Evolutionary conservation across 2,797 vertebrate genomes (phyloP).

Genomic region (Argyrosomus regius): DNA sequence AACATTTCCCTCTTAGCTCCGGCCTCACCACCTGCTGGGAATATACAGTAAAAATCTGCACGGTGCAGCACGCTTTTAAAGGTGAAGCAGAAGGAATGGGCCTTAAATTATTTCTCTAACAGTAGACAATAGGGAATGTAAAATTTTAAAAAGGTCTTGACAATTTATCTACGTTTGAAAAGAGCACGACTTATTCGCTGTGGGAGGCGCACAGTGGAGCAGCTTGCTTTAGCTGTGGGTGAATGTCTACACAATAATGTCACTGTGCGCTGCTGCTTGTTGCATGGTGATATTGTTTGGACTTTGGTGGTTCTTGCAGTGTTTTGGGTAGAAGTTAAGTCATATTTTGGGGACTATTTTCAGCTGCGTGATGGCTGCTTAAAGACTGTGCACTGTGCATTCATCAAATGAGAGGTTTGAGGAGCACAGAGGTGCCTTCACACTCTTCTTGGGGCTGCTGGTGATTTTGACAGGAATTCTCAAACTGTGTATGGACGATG

Average conservation of each 20-base stretch:
- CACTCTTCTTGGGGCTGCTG: not conserved
- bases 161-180: constrained; percentile 41
- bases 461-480: not conserved
- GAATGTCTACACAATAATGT: constrained; percentile 14
- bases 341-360: constrained; percentile 32
- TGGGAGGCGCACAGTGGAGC: constrained; percentile 12
- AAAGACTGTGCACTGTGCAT: constrained; percentile 12
- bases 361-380: constrained; percentile 16
- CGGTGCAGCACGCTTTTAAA: constrained; percentile 39
- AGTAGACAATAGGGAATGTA: constrained; percentile 38
- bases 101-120: constrained; percentile 48
- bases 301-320: constrained; percentile 32
- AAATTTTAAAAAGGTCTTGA: constrained; percentile 50
- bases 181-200: constrained; percentile 9
- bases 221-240: constrained; percentile 18
- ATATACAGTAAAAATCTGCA: constrained; percentile 20
- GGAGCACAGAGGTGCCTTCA: constrained; percentile 2
- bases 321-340: constrained; percentile 25
- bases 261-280: constrained; percentile 20
- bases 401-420: constrained; percentile 41
- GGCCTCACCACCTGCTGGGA: constrained; percentile 36
- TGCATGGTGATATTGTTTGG: constrained; percentile 42
- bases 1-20: constrained; percentile 21
- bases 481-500: not conserved
- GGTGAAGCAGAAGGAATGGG: constrained; percentile 36